Base-by-base conservation (phyloP, 2,797 vertebrate species). In the Leucoraja ocellata region DNA sequence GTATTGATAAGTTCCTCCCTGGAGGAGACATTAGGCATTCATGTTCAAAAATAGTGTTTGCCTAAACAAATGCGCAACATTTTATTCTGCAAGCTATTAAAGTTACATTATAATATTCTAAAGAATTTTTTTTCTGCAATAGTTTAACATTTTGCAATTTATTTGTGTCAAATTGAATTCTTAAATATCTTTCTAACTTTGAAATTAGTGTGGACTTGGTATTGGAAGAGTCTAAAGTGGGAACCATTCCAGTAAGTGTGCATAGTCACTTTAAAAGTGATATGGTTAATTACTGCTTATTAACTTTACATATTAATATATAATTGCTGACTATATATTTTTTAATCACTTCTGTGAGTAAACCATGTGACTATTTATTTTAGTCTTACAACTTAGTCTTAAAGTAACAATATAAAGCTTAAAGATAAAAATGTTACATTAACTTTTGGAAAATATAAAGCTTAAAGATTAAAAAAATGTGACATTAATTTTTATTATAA, bases 171-270 rank as follows among this genome's bases (percentile, higher is more conserved):
- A 92, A 92, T 13, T 58, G 13, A 76, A 74, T 74, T 13, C 25
- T 16, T 74, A 46, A 54, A 25, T 23, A 28, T 14, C 46, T 76
- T 92, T 92, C 71, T 76, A 46, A n/a, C 11, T 76, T 92, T 92
- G 74, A 58, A 74, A 74, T 74, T 46, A 92, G 90, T 10, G 1
- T 92, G 68, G 71, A 92, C 46, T 4, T 92, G 0, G 5, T 4
- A 25, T 2, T 16, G 71, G 73, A 92, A 74, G 36, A 92, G 58
- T 76, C 90, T 14, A 92, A 76, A 92, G 90, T 92, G 71, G 90
- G 90, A 21, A 10, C 1, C 10, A 9, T 92, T 28, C 90, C 68
- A 14, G 90, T 92, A 76, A 92, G 90, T 25, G 21, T 74, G 3
- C 10, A 39, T 91, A 23, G 25, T 74, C 39, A 74, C 25, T 92